These are phyloP conservation scores for Elachura formosa DNA, from an alignment of 2,113 vertebrate species.

Conservation along the genomic window DNA sequence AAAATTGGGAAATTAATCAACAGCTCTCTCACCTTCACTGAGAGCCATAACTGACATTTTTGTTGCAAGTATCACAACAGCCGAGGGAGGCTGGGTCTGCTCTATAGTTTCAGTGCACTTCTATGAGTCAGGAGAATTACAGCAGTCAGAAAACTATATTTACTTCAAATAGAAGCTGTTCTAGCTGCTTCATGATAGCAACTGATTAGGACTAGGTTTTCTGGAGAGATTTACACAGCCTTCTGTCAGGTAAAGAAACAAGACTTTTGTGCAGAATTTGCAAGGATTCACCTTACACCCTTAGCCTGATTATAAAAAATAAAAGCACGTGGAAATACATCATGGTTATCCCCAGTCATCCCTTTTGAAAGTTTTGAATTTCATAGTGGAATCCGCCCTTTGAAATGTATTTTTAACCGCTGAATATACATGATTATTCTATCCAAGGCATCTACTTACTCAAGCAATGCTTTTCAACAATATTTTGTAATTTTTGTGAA, in stretches of 20 bases:
- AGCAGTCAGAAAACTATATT: background rate
- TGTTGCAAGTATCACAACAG: background rate
- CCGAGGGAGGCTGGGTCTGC: background rate
- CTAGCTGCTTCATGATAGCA: background rate
- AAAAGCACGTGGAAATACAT: background rate
- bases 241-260: background rate
- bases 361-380: background rate
- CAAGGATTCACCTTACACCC: background rate
- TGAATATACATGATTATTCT: background rate
- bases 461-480: background rate
- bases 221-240: background rate
- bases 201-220: background rate
- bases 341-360: background rate
- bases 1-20: background rate
- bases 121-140: background rate
- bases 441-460: background rate
- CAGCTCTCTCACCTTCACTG: background rate
- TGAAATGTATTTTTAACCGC: background rate
- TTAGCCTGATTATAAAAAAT: background rate
- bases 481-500: background rate
- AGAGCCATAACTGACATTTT: background rate
- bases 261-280: background rate
- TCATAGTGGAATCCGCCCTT: background rate
- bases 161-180: background rate
- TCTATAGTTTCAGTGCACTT: background rate